Percentiles rank a stretch among this genome's conserved stretches.
Conservation (phyloP, 2,888 invertebrate species). For the Seira musarum region DNA sequence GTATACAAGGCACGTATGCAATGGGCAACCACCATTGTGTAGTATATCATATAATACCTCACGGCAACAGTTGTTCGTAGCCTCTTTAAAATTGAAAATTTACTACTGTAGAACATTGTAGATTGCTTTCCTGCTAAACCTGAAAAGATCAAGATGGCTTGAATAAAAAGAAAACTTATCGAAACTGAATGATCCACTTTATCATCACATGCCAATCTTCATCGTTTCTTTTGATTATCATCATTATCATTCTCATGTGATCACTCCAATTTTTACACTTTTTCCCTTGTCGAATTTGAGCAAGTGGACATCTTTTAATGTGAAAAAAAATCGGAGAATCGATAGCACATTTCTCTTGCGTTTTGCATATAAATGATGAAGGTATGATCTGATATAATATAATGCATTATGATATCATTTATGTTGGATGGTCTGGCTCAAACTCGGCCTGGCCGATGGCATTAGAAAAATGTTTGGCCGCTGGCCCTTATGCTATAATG, state of each 20-base stretch:
- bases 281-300: constrained; percentile 27
- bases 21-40: too few species aligned
- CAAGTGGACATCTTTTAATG: neutral
- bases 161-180: too few species aligned
- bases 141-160: too few species aligned
- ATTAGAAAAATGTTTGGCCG: neutral
- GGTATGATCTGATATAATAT: neutral
- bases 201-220: too few species aligned
- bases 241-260: too few species aligned
- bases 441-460: constrained; percentile 1
- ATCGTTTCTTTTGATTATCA: too few species aligned
- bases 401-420: neutral
- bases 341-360: constrained; percentile 21
- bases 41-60: too few species aligned
- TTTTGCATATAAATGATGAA: neutral
- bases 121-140: too few species aligned
- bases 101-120: too few species aligned
- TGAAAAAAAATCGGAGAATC: constrained; percentile 25
- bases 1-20: too few species aligned
- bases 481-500: neutral
- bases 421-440: too few species aligned
- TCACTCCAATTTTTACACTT: constrained; percentile 51
- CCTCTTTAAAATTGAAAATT: too few species aligned
- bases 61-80: neutral
- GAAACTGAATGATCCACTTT: neutral